Evolutionary conservation across 2,113 vertebrate genomes (phyloP), one percentile per base, ranked within the genome.

Genomic region (Pollimyrus isidori): DNA sequence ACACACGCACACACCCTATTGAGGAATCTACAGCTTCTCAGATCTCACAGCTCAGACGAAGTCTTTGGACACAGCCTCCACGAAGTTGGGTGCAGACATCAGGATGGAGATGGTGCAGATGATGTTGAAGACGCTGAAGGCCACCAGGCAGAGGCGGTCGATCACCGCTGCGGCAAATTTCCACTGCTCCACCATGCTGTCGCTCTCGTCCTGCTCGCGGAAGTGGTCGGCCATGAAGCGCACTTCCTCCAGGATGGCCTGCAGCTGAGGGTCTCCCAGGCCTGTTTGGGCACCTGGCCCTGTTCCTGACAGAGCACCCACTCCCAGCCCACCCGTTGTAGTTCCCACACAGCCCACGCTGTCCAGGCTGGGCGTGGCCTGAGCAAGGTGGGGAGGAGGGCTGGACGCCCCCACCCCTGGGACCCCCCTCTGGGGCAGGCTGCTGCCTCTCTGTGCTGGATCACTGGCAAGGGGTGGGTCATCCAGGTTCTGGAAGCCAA

Each of bases 61-160:
- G 91, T 96, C 96, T 90, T 96, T 96, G n/a, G 96, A 96, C 87
- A 96, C 91, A 2, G 96, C 96, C 17, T 96, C 95, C 45, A 94
- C 96, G 90, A 96, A 96, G 91, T 96, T 96, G 5, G 96, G 96
- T 1, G 96, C 96, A 0, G 96, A 95, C 96, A 96, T 96, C 83
- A 96, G 96, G 91, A 96, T 96, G 23, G 96, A 96, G 90, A 96
- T 96, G 93, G 96, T 96, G 93, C 95, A 96, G 88, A 96, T 96
- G 91, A 96, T 96, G 93, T 96, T 96, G 91, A 96, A 96, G 76
- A 96, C 93, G 2, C 96, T 96, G 92, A 96, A 96, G n/a, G 95
- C 96, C 88, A 96, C 95, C 91, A 96, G 93, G 90, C 96, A 96
- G 56, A 96, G 92, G 4, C 96, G 95, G 89, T 96, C 96, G 6